Evolutionary conservation across 2,113 vertebrate genomes (phyloP), one percentile per base, ranked within the genome.

Genomic region (Piliocolobus tephrosceles): DNA sequence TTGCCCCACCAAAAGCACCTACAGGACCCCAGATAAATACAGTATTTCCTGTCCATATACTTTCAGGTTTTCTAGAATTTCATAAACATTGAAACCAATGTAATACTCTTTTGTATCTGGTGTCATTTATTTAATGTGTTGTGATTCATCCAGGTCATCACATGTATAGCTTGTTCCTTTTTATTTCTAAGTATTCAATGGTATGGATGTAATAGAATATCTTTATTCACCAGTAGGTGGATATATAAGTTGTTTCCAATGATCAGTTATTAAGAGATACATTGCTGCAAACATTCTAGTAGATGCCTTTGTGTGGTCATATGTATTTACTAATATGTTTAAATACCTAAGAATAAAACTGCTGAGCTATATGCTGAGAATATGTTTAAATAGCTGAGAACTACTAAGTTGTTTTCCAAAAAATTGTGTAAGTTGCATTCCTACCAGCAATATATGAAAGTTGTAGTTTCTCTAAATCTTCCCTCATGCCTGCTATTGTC

Each of bases 21-120:
- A 40, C 1, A 76, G 38, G 18, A 47, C 7, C 23, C 25, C 35
- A 92, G 35, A 32, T 5, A 90, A 90, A n/a, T 8, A 58, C 0
- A 66, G 4, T 32, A 2, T 80, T 92, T 92, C 12, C 35, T 93
- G 4, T 58, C 35, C 3, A 6, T 58, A 30, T 35, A 79, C 0
- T 79, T 88, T 89, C 73, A 27, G 8, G 35, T 96, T 96, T 88
- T 70, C 64, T 68, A 73, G 72, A 92, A 72, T 88, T 72, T 86
- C 58, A 55, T 82, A 57, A 97, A 52, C 43, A 85, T 81, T 32
- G 68, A 93, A 68, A 57, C 13, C 55, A 58, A 90, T 4, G 4
- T 86, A 88, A 94, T 20, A 73, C 6, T 81, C 32, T 76, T 82
- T 90, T 68, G 17, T n/a, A 40, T 75, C 52, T n/a, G 23, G 7